These are phyloP conservation scores for Leptodactylus fallax DNA, from an alignment of 2,797 vertebrate genomes.

Conservation along the genomic window DNA sequence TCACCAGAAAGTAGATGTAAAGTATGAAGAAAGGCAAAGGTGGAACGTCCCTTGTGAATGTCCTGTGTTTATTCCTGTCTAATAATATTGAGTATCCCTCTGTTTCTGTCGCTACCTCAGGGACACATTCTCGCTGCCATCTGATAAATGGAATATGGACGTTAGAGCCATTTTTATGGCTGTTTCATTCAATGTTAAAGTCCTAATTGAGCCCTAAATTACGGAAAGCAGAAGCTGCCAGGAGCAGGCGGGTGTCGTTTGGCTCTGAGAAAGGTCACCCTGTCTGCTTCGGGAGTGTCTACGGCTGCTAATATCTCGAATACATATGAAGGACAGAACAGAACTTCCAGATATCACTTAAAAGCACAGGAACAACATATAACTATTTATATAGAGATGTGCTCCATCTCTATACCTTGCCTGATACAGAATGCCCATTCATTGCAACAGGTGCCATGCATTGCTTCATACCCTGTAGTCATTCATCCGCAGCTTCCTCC, in stretches of 20 bases:
- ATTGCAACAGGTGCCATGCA: background rate
- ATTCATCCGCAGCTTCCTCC: too few relatives aligned
- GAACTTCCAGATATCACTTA: slow-evolving; percentile 20
- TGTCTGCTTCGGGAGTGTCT: slow-evolving; percentile 55
- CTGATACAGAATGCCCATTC: too few relatives aligned
- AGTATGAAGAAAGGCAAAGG: background rate
- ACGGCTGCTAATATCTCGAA: slow-evolving; percentile 45
- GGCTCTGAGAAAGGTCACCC: slow-evolving; percentile 71
- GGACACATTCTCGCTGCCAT: slow-evolving; percentile 52
- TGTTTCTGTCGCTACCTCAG: slow-evolving; percentile 47
- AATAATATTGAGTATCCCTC: slow-evolving; percentile 39
- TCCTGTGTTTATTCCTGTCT: slow-evolving; percentile 27
- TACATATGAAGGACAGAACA: slow-evolving; percentile 37
- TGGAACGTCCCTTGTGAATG: slow-evolving; percentile 19
- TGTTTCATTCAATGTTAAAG: slow-evolving; percentile 71
- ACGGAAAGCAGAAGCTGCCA: slow-evolving; percentile 68
- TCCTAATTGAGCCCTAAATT: slow-evolving; percentile 77
- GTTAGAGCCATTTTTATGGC: slow-evolving; percentile 60
- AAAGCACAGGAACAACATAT: background rate
- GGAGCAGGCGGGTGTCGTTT: slow-evolving; percentile 69
- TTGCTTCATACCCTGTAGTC: background rate
- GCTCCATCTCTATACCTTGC: background rate
- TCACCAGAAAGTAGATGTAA: background rate
- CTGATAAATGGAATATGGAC: slow-evolving; percentile 63
- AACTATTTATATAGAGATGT: too few relatives aligned